Conservation (phyloP, 2,797 vertebrate genomes). For the Trachops cirrhosus region DNA sequence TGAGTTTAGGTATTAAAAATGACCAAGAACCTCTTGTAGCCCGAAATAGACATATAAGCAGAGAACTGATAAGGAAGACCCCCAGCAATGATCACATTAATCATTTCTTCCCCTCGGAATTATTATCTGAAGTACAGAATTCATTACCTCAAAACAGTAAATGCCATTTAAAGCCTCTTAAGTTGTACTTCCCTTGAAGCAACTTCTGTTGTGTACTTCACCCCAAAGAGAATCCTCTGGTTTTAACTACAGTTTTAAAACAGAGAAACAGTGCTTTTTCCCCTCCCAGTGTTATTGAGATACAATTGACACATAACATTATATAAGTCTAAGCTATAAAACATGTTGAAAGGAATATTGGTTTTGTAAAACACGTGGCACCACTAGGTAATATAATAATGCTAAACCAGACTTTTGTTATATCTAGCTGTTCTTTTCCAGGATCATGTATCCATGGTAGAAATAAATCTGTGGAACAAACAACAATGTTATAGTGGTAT, state of each 20-base stretch:
- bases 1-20: slow-evolving; percentile 19
- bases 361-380: not conserved
- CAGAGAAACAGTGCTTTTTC: not conserved
- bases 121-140: slow-evolving; percentile 20
- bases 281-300: not conserved
- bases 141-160: slow-evolving; percentile 39
- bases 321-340: not conserved
- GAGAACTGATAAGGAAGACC: not conserved
- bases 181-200: not conserved
- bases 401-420: not conserved
- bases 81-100: not conserved
- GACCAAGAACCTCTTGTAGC: not conserved
- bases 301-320: not conserved
- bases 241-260: slow-evolving; percentile 4
- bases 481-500: not conserved
- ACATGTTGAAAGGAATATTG: not conserved
- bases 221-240: not conserved
- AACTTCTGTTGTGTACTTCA: not conserved
- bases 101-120: not conserved
- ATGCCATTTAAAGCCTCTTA: slow-evolving; percentile 11
- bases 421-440: not conserved
- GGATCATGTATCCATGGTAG: not conserved
- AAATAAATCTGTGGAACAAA: not conserved
- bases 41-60: not conserved
- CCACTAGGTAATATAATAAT: not conserved